Conservation (phyloP, 2,113 vertebrate species). For the Syngnathus floridae region DNA sequence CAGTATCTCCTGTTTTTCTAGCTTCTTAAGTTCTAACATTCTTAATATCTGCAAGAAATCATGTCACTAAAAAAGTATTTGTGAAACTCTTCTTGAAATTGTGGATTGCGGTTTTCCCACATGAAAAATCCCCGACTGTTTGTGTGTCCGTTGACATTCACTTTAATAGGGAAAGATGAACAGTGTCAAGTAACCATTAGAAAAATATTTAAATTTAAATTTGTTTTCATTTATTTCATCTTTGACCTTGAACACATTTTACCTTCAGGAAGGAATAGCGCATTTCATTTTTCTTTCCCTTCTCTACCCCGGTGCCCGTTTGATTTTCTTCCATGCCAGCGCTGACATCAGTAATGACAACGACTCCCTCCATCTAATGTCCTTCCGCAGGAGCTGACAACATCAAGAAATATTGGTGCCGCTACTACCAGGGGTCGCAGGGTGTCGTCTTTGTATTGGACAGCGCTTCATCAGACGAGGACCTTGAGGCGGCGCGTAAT, state of each 20-base stretch:
- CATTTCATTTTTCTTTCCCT: background rate
- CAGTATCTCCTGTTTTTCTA: too few relatives aligned
- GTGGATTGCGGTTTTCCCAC: too few relatives aligned
- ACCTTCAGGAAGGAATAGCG: background rate
- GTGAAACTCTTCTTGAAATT: too few relatives aligned
- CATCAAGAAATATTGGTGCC: slow-evolving; percentile 98
- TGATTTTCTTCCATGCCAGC: background rate
- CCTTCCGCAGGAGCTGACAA: slow-evolving; percentile 81
- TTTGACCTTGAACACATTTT: background rate
- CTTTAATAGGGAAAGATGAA: too few relatives aligned
- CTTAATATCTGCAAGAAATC: too few relatives aligned
- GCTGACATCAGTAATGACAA: background rate
- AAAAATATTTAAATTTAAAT: too few relatives aligned
- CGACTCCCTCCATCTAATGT: slow-evolving; percentile 9
- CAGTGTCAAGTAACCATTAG: too few relatives aligned
- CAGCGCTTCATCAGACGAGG: slow-evolving; percentile 91
- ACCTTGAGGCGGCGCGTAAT: slow-evolving; percentile 87
- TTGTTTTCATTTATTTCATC: background rate
- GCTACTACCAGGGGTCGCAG: slow-evolving; percentile 98
- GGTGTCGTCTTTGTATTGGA: slow-evolving; percentile 95
- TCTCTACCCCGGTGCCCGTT: background rate
- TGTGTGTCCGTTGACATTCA: too few relatives aligned
- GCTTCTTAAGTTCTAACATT: too few relatives aligned
- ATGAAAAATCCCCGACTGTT: too few relatives aligned
- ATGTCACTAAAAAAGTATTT: too few relatives aligned